Conservation (phyloP, 2,797 vertebrate genomes). For the Diglossa cyanea region DNA sequence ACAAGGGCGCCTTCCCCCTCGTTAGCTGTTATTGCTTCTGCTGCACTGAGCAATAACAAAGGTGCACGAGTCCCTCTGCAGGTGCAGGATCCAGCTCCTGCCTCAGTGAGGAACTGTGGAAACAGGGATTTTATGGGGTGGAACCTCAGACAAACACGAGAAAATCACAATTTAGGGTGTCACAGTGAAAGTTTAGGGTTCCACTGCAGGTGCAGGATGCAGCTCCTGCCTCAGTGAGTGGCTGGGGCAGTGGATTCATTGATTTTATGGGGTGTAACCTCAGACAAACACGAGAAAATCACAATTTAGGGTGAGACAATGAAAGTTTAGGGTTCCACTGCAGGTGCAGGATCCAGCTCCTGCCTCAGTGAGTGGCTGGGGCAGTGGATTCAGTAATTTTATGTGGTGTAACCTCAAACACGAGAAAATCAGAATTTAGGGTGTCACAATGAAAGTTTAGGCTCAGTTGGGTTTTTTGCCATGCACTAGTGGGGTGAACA, state of each 20-base stretch:
- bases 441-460: not conserved
- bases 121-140: too few relatives aligned
- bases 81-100: not conserved
- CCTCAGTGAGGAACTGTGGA: too few relatives aligned
- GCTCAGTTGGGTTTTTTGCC: not conserved
- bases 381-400: not conserved
- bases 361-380: not conserved
- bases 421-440: not conserved
- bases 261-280: too few relatives aligned
- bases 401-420: not conserved
- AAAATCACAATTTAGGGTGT: too few relatives aligned
- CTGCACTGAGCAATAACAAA: not conserved
- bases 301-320: too few relatives aligned
- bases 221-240: too few relatives aligned
- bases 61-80: not conserved
- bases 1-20: not conserved
- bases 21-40: not conserved
- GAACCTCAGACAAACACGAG: too few relatives aligned
- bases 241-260: accelerated
- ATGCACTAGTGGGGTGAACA: not conserved
- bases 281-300: too few relatives aligned
- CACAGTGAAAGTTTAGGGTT: too few relatives aligned
- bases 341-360: too few relatives aligned
- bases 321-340: too few relatives aligned
- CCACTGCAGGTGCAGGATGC: too few relatives aligned